A percentile compares a stretch with the other conserved stretches of the same genome.
phyloP scores from a whole-genome alignment of 2,113 vertebrate species.

The Leptobrachium ailaonicum region DNA sequence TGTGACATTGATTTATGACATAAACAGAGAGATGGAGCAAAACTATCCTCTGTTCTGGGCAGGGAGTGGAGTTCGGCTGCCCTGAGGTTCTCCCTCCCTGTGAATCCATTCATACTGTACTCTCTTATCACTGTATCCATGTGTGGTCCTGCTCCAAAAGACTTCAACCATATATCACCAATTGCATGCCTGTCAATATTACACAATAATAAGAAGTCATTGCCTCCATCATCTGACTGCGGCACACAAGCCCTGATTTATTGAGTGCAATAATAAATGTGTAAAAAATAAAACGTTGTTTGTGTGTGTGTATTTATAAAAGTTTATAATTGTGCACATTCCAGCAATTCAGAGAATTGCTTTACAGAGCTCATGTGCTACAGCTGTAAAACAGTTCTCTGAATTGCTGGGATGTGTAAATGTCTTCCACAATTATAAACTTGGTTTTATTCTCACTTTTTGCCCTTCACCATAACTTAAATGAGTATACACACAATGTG shows the following conservation, averaged over 20 bases:
- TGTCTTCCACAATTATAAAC: too few relatives aligned
- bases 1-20: constrained; percentile 50
- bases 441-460: too few relatives aligned
- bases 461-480: too few relatives aligned
- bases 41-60: constrained; percentile 25
- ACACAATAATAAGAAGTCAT: constrained; percentile 24
- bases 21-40: constrained; percentile 29
- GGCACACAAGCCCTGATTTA: not conserved
- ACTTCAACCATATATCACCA: constrained; percentile 44
- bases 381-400: too few relatives aligned
- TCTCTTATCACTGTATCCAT: not conserved
- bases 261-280: not conserved
- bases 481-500: too few relatives aligned
- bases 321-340: too few relatives aligned
- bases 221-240: not conserved
- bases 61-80: constrained; percentile 30
- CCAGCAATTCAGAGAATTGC: too few relatives aligned
- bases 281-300: too few relatives aligned
- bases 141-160: constrained; percentile 28
- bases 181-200: constrained; percentile 3
- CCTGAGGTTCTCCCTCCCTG: constrained; percentile 23
- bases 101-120: constrained; percentile 27
- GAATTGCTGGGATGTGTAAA: too few relatives aligned
- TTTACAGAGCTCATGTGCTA: too few relatives aligned
- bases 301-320: too few relatives aligned